phyloP scores from a whole-genome alignment of 2,797 vertebrate genomes.

The Gymnothorax reevesii region DNA sequence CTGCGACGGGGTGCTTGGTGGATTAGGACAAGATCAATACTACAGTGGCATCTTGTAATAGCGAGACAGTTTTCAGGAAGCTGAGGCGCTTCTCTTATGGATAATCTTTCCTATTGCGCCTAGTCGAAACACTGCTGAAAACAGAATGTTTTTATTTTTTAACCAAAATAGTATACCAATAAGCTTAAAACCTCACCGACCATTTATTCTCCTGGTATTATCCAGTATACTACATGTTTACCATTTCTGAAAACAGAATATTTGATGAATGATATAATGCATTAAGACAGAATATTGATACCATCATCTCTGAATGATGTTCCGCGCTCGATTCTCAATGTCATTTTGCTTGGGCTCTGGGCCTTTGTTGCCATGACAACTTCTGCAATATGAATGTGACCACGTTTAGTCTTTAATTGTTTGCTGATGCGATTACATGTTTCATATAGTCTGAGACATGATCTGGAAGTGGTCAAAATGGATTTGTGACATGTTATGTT shows the following conservation, averaged over 20 bases:
- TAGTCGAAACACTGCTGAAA: not conserved
- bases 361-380: constrained; percentile 12
- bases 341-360: not conserved
- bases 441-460: not conserved
- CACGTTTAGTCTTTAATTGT: not conserved
- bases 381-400: not conserved
- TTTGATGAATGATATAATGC: not conserved
- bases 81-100: not conserved
- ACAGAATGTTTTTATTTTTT: not conserved
- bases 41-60: not conserved
- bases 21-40: constrained; percentile 2
- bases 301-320: not conserved
- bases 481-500: not conserved
- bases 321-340: not conserved
- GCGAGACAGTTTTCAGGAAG: not conserved
- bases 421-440: not conserved
- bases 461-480: not conserved
- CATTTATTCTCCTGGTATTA: not conserved
- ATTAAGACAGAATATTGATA: not conserved
- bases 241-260: not conserved
- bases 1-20: not conserved
- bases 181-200: not conserved
- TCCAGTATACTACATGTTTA: not conserved
- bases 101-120: not conserved
- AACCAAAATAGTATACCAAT: not conserved